Base-by-base conservation (phyloP, 2,797 vertebrate genomes). In the Galago senegalensis region DNA sequence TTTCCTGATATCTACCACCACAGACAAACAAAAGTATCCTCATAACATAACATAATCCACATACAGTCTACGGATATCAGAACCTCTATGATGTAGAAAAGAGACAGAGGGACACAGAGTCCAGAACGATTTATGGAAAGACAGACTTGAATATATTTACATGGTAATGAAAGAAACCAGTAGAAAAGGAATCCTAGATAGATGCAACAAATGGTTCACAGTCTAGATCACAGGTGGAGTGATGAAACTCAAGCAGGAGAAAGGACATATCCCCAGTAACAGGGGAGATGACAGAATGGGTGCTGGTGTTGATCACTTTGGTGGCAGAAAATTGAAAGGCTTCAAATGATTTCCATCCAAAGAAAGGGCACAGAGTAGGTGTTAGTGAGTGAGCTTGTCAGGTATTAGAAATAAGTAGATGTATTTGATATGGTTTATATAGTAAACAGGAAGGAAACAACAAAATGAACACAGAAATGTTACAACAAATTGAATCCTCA, bases 341-440 rank as follows among this genome's bases (percentile, higher is more conserved):
- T 46, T 43, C 31, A 82, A 1, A 81, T 77, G 34, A 27, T 49
- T 53, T 77, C n/a, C 5, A 84, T 70, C 85, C 40, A 81, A 65
- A 67, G n/a, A 85, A 46, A 86, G n/a, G 65, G 9, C 18, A 73
- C 17, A 65, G 63, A 8, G 17, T 69, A 61, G 37, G 40, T 34
- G n/a, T 61, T 8, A 61, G 29, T 53, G 17, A 67, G 12, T 16
- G 20, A 70, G 25, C 9, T 11, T 40, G 18, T 43, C 69, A 87
- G 69, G 29, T 31, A 58, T 63, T 61, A 43, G 7, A 75, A 89
- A 10, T 58, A 56, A 58, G 29, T 29, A 46, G 29, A 76, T 76
- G 70, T 56, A 76, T 91, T 91, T 93, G 63, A 65, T 29, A 67
- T 37, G 40, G 23, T 89, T 86, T 58, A 23, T 82, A 23, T 77